Percentiles rank a stretch among this genome's conserved stretches.
Evolutionary conservation across 2,888 invertebrate species (phyloP).

Genomic region (Agrotis ipsilon): DNA sequence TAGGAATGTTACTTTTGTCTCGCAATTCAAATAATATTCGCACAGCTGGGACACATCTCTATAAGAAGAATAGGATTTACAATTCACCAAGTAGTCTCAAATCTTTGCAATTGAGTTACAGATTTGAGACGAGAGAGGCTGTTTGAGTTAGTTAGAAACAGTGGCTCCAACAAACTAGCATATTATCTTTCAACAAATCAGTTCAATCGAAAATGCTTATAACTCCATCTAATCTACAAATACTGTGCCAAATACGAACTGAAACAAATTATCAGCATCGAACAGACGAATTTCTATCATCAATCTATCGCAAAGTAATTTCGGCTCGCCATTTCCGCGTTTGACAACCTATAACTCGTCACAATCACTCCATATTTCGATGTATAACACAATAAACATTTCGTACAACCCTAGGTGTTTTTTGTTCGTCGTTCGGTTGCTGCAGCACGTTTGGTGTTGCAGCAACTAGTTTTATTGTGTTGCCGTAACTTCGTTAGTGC

Average conservation of each 20-base stretch:
- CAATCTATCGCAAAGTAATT: slow-evolving; percentile 24
- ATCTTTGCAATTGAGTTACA: too few relatives aligned
- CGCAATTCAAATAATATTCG: background rate
- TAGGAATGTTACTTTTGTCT: background rate
- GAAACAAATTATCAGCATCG: background rate
- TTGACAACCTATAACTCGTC: slow-evolving; percentile 26
- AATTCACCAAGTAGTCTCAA: too few relatives aligned
- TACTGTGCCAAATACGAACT: background rate
- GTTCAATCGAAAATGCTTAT: background rate
- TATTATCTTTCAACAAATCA: background rate
- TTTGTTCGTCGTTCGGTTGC: slow-evolving; percentile 23
- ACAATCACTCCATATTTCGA: slow-evolving; percentile 36
- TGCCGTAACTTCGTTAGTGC: slow-evolving; percentile 55
- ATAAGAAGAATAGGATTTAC: too few relatives aligned
- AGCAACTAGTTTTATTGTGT: slow-evolving; percentile 28
- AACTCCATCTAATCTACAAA: background rate
- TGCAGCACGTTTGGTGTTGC: slow-evolving; percentile 37
- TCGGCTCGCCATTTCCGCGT: slow-evolving; percentile 13
- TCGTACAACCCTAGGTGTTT: slow-evolving; percentile 20
- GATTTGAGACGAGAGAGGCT: too few relatives aligned
- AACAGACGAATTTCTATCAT: slow-evolving; percentile 20
- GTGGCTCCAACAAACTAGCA: too few relatives aligned
- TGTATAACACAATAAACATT: slow-evolving; percentile 23
- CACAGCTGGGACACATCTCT: too few relatives aligned
- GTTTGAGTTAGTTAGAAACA: background rate